Conservation (phyloP, 2,797 vertebrate species). For the Tapera naevia region DNA sequence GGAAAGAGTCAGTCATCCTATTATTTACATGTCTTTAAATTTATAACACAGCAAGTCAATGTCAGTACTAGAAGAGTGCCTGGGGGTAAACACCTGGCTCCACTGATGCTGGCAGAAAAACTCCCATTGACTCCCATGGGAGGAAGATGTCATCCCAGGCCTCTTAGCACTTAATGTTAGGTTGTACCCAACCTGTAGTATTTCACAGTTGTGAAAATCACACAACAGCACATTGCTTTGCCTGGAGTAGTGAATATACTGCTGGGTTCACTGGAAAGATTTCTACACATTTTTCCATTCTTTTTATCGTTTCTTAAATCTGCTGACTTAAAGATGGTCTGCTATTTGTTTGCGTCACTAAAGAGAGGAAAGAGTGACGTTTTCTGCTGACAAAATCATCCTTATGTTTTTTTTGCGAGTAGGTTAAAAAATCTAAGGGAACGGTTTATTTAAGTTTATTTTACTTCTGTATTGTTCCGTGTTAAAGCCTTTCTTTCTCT, state of each 20-base stretch:
- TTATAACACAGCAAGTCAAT: not conserved
- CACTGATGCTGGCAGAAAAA: not conserved
- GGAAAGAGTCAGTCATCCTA: not conserved
- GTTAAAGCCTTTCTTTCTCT: not conserved
- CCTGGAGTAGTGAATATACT: not conserved
- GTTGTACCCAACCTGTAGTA: not conserved
- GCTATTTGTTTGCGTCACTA: not conserved
- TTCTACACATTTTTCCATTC: not conserved
- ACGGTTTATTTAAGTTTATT: not conserved
- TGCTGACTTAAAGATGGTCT: not conserved
- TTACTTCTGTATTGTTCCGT: not conserved
- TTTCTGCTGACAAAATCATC: not conserved
- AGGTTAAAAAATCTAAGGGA: not conserved
- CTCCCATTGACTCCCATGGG: not conserved
- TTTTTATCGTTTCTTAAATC: not conserved
- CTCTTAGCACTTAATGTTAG: not conserved
- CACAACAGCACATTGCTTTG: not conserved
- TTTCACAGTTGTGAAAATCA: not conserved
- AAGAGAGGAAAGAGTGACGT: not conserved
- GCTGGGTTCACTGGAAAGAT: not conserved
- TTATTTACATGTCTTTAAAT: constrained; percentile 20
- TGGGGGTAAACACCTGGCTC: constrained; percentile 44
- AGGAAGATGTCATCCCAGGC: not conserved
- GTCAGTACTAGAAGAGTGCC: constrained; percentile 8
- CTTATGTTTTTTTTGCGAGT: not conserved